phyloP scores from a whole-genome alignment of 2,888 invertebrate genomes.

The Malachius bipustulatus region DNA sequence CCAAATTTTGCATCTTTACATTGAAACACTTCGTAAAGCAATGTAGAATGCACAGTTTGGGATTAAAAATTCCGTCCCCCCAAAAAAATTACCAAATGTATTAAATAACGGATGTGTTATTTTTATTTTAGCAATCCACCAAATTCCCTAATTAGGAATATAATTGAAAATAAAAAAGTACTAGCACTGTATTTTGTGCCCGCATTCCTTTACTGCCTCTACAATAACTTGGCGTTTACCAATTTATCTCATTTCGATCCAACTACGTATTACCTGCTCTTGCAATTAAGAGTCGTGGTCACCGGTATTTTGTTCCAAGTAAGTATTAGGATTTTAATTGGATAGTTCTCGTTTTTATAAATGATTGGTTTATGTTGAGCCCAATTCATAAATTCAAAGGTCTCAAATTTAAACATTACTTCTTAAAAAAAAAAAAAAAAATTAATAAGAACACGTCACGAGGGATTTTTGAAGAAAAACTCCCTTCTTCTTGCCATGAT shows the following conservation, averaged over 20 bases:
- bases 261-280: slow-evolving; percentile 81
- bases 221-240: slow-evolving; percentile 87
- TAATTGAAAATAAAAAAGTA: slow-evolving; percentile 50
- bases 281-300: slow-evolving; percentile 84
- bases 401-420: background rate
- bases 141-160: slow-evolving; percentile 43
- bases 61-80: too few species aligned
- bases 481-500: too few species aligned
- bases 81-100: slow-evolving; percentile 7
- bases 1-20: too few species aligned
- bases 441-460: background rate
- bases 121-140: slow-evolving; percentile 48
- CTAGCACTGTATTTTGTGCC: slow-evolving; percentile 79
- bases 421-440: background rate
- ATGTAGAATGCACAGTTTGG: too few species aligned
- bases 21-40: too few species aligned
- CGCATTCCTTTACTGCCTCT: slow-evolving; percentile 81
- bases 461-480: background rate
- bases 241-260: slow-evolving; percentile 88
- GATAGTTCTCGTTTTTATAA: background rate
- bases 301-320: slow-evolving; percentile 90
- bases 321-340: slow-evolving; percentile 23
- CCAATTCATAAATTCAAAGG: too few species aligned
- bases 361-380: background rate
- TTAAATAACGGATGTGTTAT: slow-evolving; percentile 15